Conservation (phyloP, 2,797 vertebrate genomes). For the Micromesistius poutassou region DNA sequence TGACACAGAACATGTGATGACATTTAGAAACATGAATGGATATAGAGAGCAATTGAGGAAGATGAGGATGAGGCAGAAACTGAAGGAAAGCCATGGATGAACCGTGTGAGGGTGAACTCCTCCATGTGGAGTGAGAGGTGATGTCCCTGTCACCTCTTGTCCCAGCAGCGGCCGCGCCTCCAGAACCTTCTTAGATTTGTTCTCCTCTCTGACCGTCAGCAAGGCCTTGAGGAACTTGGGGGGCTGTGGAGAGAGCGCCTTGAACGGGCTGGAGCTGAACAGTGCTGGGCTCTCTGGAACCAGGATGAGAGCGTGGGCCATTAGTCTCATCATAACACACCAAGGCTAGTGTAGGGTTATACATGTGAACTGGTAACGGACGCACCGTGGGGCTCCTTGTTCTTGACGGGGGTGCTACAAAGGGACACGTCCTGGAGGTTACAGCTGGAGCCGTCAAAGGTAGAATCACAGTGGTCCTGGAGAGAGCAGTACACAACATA, state of each 20-base stretch:
- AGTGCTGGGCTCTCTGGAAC: conserved; percentile 80
- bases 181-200: conserved; percentile 80
- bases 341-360: neutral
- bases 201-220: conserved; percentile 92
- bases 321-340: neutral
- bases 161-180: conserved; percentile 90
- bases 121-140: neutral
- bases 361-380: neutral
- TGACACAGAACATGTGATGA: neutral
- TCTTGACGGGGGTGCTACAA: conserved; percentile 82
- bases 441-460: conserved; percentile 75
- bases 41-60: neutral
- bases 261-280: conserved; percentile 88
- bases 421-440: conserved; percentile 79
- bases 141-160: conserved; percentile 80
- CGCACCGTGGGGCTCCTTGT: conserved; percentile 77
- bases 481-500: conserved; percentile 1
- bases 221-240: conserved; percentile 96
- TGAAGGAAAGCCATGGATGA: neutral
- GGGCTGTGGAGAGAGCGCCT: conserved; percentile 90
- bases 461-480: conserved; percentile 83
- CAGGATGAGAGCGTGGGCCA: conserved; percentile 20
- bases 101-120: neutral
- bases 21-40: neutral
- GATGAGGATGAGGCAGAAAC: neutral